Evolutionary conservation across 2,797 vertebrate genomes (phyloP), one percentile per base, ranked within the genome.

Genomic region (Mus minutoides): DNA sequence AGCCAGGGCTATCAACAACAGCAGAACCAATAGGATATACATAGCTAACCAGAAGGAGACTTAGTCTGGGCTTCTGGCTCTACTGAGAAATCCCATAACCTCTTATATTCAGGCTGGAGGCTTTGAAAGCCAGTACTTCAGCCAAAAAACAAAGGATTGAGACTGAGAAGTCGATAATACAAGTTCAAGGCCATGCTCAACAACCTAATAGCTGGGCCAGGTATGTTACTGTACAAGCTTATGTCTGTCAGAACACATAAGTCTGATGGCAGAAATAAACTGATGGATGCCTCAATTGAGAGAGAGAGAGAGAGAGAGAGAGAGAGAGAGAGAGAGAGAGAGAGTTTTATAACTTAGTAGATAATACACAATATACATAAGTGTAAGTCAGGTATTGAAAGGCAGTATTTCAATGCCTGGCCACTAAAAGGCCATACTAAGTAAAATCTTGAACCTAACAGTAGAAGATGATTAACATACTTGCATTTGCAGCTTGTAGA

Each of bases 301-400:
- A 43, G 40, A 75, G 43, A 71, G 69, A 71, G 69, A 71, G n/a
- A 73, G 8, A 73, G 71, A 73, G n/a, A 73, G n/a, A 73, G 69
- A 73, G n/a, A 71, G 67, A 69, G 34, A 71, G 34, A 24, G 34
- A 76, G 14, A 90, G 5, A 64, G 62, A 64, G 62, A 31, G 62
- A 2, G 22, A 67, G 62, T 78, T 89, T 94, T 90, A 67, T 52
- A 92, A 89, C 12, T 43, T 87, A 76, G 60, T 88, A 87, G 86
- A 79, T 90, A 90, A 67, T 92, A 85, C 13, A 87, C 26, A 90
- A 60, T 94, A 82, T 13, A 87, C 24, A 73, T 58, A 73, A 93
- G 37, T 22, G 78, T 58, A 73, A 93, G 37, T 22, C 21, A 40
- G 46, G 3, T 77, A 88, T 91, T 69, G 91, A 88, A 91, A 86